Evolutionary conservation across 2,113 vertebrate genomes (phyloP), one percentile per base, ranked within the genome.

Genomic region (Lota lota): DNA sequence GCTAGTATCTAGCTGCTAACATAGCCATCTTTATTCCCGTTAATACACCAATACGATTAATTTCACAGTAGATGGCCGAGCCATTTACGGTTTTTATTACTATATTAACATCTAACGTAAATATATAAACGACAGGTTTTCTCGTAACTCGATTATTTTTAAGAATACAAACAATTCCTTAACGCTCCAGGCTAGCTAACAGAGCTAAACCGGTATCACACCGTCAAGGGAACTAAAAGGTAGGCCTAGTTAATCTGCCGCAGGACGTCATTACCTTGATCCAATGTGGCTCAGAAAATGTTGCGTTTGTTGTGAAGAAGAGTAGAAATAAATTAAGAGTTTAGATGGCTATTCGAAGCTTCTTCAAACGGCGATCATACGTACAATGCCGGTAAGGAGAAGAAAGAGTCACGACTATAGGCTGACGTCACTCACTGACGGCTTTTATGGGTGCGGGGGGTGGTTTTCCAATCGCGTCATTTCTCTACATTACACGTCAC

Each of bases 371-470:
- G 40, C 62, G 68, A 56, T 17, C 53, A 56, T 60, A 66, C 60
- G 15, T 10, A 72, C 66, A n/a, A 10, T 18, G 15, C 66, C 76
- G 62, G 76, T 72, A 59, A 19, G 4, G 21, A 4, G 66, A 74
- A 66, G 74, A 72, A 71, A 79, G 77, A 88, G 40, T 72, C 77
- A 82, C 79, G 80, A 88, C 85, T 90, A 77, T 24, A 63, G 66
- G 0, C 0, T 61, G 60, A 82, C 86, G 88, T 86, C 81, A 88
- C 51, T 56, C 59, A 72, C 61, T 17, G 67, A 72, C 66, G 19
- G 66, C 1, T 59, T 47, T 72, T 86, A 83, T 85, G 67, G 79
- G 64, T 17, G 66, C 18, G 53, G 53, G 53, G 53, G 53, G 53
- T 56, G 17, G 53, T 56, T 18, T 18, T 56, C 53, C 53, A 17